phyloP scores from a whole-genome alignment of 2,888 invertebrate species.

The Pristionchus mayeri region DNA sequence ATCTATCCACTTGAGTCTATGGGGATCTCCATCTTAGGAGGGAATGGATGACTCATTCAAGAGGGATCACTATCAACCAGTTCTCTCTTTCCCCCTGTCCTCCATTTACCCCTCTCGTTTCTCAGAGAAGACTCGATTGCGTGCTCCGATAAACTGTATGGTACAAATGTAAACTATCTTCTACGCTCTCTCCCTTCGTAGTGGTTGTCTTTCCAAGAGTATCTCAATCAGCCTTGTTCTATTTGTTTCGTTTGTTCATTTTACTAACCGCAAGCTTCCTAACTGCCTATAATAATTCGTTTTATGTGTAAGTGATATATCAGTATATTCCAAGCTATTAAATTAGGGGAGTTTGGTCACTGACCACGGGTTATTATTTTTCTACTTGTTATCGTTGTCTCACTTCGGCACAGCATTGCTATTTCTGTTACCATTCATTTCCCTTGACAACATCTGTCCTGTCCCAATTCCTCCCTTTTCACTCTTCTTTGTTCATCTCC shows the following conservation, averaged over 20 bases:
- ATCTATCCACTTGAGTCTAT: conserved; percentile 36
- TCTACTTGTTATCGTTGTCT: not conserved
- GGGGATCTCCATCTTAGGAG: conserved; percentile 34
- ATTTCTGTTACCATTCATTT: not conserved
- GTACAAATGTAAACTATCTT: conserved; percentile 22
- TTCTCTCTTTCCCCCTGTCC: not conserved
- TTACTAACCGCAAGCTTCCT: too few species aligned
- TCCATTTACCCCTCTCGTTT: not conserved
- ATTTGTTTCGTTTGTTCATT: not conserved
- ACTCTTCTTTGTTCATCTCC: conserved; percentile 12
- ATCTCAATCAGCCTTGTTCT: not conserved
- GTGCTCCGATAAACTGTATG: conserved; percentile 33
- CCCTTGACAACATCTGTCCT: not conserved
- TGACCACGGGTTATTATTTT: too few species aligned
- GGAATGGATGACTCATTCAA: conserved; percentile 38
- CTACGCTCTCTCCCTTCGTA: not conserved
- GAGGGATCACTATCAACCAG: conserved; percentile 29
- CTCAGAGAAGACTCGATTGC: conserved; percentile 16
- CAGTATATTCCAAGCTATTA: too few species aligned
- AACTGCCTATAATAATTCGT: too few species aligned
- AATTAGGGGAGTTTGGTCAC: too few species aligned
- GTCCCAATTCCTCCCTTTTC: not conserved
- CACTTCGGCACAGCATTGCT: too few species aligned
- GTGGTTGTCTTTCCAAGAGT: not conserved
- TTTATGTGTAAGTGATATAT: too few species aligned